Base-by-base conservation (phyloP, 2,888 invertebrate genomes). In the Linnaemya vulpina region DNA sequence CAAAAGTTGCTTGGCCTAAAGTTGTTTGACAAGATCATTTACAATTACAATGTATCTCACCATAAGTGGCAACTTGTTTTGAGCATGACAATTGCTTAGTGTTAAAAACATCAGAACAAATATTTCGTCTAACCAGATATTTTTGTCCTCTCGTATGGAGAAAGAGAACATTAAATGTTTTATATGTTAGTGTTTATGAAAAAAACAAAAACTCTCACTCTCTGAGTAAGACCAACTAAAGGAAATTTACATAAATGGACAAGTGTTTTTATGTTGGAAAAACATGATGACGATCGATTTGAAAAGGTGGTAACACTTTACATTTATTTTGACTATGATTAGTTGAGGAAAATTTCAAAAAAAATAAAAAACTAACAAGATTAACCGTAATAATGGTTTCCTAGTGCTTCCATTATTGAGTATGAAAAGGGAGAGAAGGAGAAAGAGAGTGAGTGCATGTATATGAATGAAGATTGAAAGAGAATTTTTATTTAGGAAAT, bases 11-110 rank as follows among this genome's bases (percentile, higher is more conserved):
- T 80, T 80, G 80, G 80, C 74, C 78, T 71, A 83, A 83, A 87
- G 77, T 71, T 79, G 91, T 89, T 89, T 87, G 89, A 89, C 90
- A 88, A 88, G 90, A 87, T 87, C 86, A 83, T 87, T 87, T 87
- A 83, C 80, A 86, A 86, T 87, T 87, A 86, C 87, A 87, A 87
- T 87, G 84, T 86, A 86, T 87, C 87, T 86, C 87, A 87, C 89
- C 88, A 89, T 89, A 90, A 88, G 89, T 86, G 89, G 90, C 88
- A 90, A 89, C 89, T 89, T 87, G 88, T 88, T 90, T 86, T 84
- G 87, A 84, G 86, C 82, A 85, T 81, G 82, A 86, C 70, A 79
- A 76, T 73, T 63, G 68, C 46, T 70, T 75, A 67, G 82, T 73
- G 78, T 78, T 70, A 71, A 63, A 80, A 68, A 86, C 80, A 80